These are phyloP conservation scores for Leptogaster cylindrica DNA, from an alignment of 2,888 invertebrate species.

Conservation along the genomic window DNA sequence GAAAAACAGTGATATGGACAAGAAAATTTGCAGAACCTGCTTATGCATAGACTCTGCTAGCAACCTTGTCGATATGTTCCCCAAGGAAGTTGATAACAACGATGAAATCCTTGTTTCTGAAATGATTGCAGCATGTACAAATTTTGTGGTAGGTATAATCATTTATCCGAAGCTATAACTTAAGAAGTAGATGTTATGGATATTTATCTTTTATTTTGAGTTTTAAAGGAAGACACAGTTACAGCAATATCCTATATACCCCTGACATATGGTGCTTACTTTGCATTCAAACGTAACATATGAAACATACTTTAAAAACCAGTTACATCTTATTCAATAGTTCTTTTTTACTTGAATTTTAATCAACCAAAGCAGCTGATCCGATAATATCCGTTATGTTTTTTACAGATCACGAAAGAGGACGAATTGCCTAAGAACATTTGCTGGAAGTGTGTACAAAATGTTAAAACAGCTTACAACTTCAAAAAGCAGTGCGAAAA, in stretches of 20 bases:
- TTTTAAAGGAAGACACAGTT: too few relatives aligned
- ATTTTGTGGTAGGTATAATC: conserved; percentile 50
- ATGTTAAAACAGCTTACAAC: conserved; percentile 55
- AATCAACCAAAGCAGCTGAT: neutral
- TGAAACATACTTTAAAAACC: too few relatives aligned
- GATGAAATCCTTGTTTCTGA: conserved; percentile 53
- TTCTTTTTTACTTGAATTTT: neutral
- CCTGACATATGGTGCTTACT: too few relatives aligned
- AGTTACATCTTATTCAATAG: too few relatives aligned
- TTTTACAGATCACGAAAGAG: conserved; percentile 58
- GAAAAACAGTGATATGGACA: neutral
- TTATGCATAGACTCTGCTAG: conserved; percentile 53
- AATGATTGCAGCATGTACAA: conserved; percentile 57
- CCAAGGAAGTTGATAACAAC: neutral
- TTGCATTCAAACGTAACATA: too few relatives aligned
- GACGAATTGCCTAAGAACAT: conserved; percentile 60
- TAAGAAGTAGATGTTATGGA: too few relatives aligned
- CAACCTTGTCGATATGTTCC: conserved; percentile 53
- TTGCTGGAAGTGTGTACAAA: conserved; percentile 55
- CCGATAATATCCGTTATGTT: neutral
- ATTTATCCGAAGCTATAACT: too few relatives aligned
- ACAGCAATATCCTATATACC: too few relatives aligned
- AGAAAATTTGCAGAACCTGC: conserved; percentile 59
- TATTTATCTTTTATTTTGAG: too few relatives aligned
- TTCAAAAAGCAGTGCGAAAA: conserved; percentile 59